Conservation (phyloP, 2,888 invertebrate species). For the Ophioninae sp. region DNA sequence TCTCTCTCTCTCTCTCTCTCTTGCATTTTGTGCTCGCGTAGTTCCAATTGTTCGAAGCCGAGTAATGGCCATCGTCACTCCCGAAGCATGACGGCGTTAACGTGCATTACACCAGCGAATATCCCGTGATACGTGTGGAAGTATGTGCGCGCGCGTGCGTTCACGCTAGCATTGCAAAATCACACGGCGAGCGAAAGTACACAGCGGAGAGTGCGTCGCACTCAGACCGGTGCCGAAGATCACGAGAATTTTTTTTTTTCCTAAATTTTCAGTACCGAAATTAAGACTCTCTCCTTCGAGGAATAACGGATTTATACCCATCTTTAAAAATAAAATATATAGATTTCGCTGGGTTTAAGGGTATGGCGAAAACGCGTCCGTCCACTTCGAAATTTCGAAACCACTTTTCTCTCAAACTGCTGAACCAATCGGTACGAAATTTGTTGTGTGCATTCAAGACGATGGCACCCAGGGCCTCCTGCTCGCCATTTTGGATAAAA, state of each 20-base stretch:
- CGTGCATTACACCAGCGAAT: constrained; percentile 29
- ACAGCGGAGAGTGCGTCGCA: constrained; percentile 11
- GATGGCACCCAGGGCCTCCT: too few species aligned
- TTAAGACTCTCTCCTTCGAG: background rate
- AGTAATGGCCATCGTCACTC: constrained; percentile 60
- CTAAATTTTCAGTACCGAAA: background rate
- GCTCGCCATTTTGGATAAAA: too few species aligned
- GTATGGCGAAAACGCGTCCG: too few species aligned
- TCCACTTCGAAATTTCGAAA: too few species aligned
- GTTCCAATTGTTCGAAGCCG: constrained; percentile 59
- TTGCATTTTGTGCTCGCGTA: constrained; percentile 3
- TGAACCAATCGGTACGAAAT: too few species aligned
- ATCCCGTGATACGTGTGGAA: constrained; percentile 13
- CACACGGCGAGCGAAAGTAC: constrained; percentile 31
- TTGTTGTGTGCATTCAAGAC: too few species aligned
- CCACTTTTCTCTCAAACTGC: too few species aligned
- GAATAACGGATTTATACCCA: background rate
- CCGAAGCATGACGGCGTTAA: constrained; percentile 58
- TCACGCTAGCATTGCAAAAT: constrained; percentile 28
- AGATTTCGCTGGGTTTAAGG: too few species aligned
- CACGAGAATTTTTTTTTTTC: constrained; percentile 19
- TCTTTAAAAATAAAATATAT: too few species aligned
- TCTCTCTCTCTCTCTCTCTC: background rate
- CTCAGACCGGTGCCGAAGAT: constrained; percentile 9
- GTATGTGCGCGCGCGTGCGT: constrained; percentile 24